Percentiles rank a stretch among this genome's conserved stretches.
These are phyloP conservation scores for honey bee (Apis mellifera) DNA, from an alignment of 1,140 invertebrate species.

Conservation along the genomic window DNA sequence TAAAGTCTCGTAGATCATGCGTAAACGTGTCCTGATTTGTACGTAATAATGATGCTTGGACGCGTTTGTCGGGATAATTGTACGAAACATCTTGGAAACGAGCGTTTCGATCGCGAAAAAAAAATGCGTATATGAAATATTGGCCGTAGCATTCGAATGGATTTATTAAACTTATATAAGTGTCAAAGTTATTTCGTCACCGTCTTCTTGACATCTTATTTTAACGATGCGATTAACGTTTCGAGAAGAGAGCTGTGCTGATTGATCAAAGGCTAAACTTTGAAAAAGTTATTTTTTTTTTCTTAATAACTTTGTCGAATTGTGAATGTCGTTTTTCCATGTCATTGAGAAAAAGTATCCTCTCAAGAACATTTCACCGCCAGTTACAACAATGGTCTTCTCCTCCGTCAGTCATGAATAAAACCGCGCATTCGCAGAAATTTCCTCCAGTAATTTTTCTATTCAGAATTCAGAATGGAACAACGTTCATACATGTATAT, in stretches of 20 bases:
- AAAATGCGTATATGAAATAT: not conserved
- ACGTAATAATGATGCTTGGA: conserved; percentile 24
- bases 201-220: no score
- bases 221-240: no score
- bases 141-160: not conserved
- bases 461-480: not conserved
- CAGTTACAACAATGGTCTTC: no score
- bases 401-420: not conserved
- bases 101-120: not conserved
- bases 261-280: no score
- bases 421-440: not conserved
- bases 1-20: conserved; percentile 41
- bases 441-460: not conserved
- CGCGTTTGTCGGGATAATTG: conserved; percentile 15
- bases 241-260: no score
- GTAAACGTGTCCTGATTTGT: not conserved
- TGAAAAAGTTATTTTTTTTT: no score
- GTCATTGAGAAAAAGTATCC: no score
- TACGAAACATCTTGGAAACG: not conserved
- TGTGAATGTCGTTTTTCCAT: no score
- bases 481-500: no score
- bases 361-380: no score
- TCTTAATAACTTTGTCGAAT: no score
- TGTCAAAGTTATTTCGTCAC: not conserved
- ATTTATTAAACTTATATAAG: not conserved